Base-by-base conservation (phyloP, 2,113 vertebrate genomes). In the Ochotona curzoniae region DNA sequence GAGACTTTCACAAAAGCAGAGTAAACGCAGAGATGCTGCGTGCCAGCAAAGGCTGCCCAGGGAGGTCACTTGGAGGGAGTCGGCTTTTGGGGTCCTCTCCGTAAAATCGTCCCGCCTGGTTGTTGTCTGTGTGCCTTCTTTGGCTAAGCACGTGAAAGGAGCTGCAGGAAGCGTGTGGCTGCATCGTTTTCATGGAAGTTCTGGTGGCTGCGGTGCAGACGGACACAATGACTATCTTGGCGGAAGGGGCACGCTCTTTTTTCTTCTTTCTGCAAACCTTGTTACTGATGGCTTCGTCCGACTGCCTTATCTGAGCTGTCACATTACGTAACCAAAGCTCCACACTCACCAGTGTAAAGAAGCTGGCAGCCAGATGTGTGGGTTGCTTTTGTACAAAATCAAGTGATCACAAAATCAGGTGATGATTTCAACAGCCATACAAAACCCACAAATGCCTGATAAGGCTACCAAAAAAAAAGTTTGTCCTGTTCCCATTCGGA, bases 381-480 rank as follows among this genome's bases (percentile, higher is more conserved):
- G 78, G 76, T 94, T 88, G 91, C 57, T 94, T 95, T 95, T 96
- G 78, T 79, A 76, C 38, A 44, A 44, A 44, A 44, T 44, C 38
- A 44, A 44, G 38, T 44, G 38, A 44, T 44, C 38, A 44, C 38
- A 44, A 44, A 44, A 44, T 44, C 6, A 95, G 83, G 67, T 94
- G 85, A 85, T 85, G 92, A 78, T 90, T 96, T 96, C 91, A 95
- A 86, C 92, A 76, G 60, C 75, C 83, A 44, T 83, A 80, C 94
- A 90, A 91, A 57, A 35, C 95, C 88, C 88, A 81, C 95, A 95
- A 95, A 95, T 96, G 74, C 84, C 90, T 60, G 74, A 94, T 92
- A 95, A 2, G 94, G 87, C 87, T 86, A 81, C 93, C n/a, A n/a
- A 64, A 87, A 93, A 95, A 94, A 96, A 96, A 93, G 89, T 95